Evolutionary conservation across 2,888 invertebrate genomes (phyloP), one percentile per base, ranked within the genome.

Genomic region (Pelosia muscerda): DNA sequence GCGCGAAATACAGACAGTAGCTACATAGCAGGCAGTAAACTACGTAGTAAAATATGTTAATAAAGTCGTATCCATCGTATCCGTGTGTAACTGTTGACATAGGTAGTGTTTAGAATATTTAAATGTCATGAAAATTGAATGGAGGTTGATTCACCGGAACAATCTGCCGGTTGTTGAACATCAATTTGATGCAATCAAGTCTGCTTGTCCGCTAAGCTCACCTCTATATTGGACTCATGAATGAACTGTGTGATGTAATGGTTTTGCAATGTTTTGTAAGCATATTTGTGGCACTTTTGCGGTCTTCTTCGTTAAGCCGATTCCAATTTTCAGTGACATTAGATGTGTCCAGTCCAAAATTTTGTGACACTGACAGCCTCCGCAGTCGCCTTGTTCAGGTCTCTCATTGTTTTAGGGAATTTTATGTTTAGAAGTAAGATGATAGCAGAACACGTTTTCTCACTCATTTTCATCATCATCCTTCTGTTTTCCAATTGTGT

Each of bases 101-200:
- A n/a, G n/a, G n/a, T n/a, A 60, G 55, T 60, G 74, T 64, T 60
- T 62, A 62, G 59, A 66, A 57, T 34, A 65, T 54, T 57, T 57
- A 69, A 69, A 71, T 69, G 63, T 71, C 75, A 75, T 69, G 67
- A 68, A 72, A 72, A 72, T 68, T 75, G 25, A 75, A 73, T 71
- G 61, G 71, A 72, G 55, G 66, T 81, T 69, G 63, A 77, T 71
- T 77, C 68, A 68, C 63, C 65, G 70, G 68, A 69, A 84, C 84
- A 87, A 90, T 91, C 87, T 90, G 84, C 81, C 87, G 88, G 87
- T 87, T 81, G 88, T 86, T 89, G 85, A 82, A 78, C 84, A 86
- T 79, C 89, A 89, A 90, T 91, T 92, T 89, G 84, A 79, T 79
- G 84, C 86, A 91, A 90, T 91, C 88, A 88, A 82, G 79, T 74